phyloP scores from a whole-genome alignment of 2,888 invertebrate species.

The Orthosia gracilis region DNA sequence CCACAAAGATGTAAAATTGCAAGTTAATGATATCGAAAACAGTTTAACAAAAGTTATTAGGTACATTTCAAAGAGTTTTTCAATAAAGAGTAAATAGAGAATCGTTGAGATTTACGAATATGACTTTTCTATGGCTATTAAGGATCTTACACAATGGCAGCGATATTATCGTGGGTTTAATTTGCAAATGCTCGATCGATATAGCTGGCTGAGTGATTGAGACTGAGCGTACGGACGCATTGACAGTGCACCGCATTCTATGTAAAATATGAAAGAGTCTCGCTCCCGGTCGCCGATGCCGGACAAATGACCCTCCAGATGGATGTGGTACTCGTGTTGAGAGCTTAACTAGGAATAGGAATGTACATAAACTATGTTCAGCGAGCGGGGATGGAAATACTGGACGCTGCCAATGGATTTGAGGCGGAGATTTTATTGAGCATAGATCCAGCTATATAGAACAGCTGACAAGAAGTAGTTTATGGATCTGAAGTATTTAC shows the following conservation, averaged over 20 bases:
- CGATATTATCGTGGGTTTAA: constrained; percentile 83
- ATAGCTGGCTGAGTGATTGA: constrained; percentile 86
- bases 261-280: constrained; percentile 89
- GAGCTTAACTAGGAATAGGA: constrained; percentile 65
- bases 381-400: constrained; percentile 42
- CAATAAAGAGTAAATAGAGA: constrained; percentile 61
- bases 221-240: constrained; percentile 81
- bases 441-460: constrained; percentile 1
- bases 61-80: constrained; percentile 51
- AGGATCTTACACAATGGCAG: constrained; percentile 67
- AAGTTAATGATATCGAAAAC: constrained; percentile 53
- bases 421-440: constrained; percentile 30
- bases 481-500: not conserved
- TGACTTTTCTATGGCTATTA: constrained; percentile 69
- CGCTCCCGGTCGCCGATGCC: constrained; percentile 73
- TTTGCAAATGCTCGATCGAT: constrained; percentile 86
- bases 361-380: constrained; percentile 56
- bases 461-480: constrained; percentile 3
- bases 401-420: constrained; percentile 41
- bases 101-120: constrained; percentile 63
- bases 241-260: constrained; percentile 88
- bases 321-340: constrained; percentile 79
- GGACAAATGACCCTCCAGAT: constrained; percentile 71
- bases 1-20: constrained; percentile 43
- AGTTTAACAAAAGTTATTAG: constrained; percentile 42